Evolutionary conservation across 1,140 invertebrate species (phyloP), one percentile per base, ranked within the genome.

Genomic region (Drosophila cardini): DNA sequence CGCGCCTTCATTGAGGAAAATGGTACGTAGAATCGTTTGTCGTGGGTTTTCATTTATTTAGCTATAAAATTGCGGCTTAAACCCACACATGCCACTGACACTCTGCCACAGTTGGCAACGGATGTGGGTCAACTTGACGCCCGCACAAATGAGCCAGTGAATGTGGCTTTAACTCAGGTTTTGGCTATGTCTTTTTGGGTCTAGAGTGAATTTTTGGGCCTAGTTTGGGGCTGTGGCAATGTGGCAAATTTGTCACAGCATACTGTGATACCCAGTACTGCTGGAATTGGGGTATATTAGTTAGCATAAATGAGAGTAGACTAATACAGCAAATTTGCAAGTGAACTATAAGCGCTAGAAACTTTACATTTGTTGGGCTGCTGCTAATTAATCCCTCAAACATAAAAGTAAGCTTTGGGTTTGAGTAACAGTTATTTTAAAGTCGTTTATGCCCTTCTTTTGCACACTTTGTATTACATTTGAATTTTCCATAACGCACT

Each of bases 1-100:
- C 90, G 90, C 77, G 86, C 87, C 68, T 91, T 91, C 74, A 82
- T 81, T 75, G 90, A 91, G 72, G 90, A 90, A 90, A 91, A 91
- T 86, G 90, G 90, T 91, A 80, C 75, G 90, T 90, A 58, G 8
- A 69, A 34, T 63, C n/a, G 52, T 56, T 38, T 50, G 4, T 60
- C 64, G 84, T 90, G 81, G 85, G 85, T 55, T 45, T 38, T 45
- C 8, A 67, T 52, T 79, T 75, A 68, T 67, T 43, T 60, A 48
- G 55, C 61, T 38, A 60, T 80, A 63, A 56, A 82, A 71, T 89
- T 74, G 83, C 75, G 83, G 82, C 77, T 64, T 62, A 65, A 67
- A 43, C 78, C 80, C 84, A 89, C 84, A 89, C 55, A 52, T 75
- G 76, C 9, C 43, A 56, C 42, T 71, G 73, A 32, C 58, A 78